Base-by-base conservation (phyloP, 2,797 vertebrate genomes). In the Apogon talboti region DNA sequence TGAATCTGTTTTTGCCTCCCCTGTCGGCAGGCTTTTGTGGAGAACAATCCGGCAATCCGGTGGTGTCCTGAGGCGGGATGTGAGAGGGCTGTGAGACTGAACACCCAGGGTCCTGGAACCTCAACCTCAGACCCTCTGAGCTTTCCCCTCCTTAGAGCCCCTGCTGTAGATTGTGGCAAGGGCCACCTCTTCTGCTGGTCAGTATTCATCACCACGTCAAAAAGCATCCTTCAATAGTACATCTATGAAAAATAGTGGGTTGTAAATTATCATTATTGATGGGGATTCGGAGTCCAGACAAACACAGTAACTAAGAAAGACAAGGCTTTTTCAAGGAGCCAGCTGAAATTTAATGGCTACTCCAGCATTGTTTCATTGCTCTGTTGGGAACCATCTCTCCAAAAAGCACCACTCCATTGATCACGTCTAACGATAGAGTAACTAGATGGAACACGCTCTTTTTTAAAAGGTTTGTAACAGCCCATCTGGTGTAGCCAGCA, bases 141-240 rank as follows among this genome's bases (percentile, higher is more conserved):
- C 83, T 98, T 97, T 61, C 96, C 96, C 10, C 90, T 97, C 82
- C 94, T 99, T 14, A 95, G 93, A 78, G 96, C 98, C 11, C 97
- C 98, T 52, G 98, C 98, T 44, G 98, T 99, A 58, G 98, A 99
- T 49, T 99, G 98, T 89, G 98, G 98, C 28, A 99, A 97, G 89
- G 96, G 97, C 61, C 98, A 99, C 82, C 95, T 99, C 58, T 99
- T 99, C 87, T 99, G 98, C 91, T 99, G 98, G 98, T 99, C 37
- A 83, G 89, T 91, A 42, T 38, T 57, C 12, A 63, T 4, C 5
- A 1, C 2, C n/a, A 65, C 4, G 15, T 24, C 3, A 46, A 46
- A 46, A 18, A 46, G 13, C 7, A 33, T 8, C 21, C 21, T 24
- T 24, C 2, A 24, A 7, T 8, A 33, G 7, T 33, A 6, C 8